A percentile compares a stretch with the other conserved stretches of the same genome.
phyloP scores from a whole-genome alignment of 2,797 vertebrate genomes.

The Enteromius viviparus region DNA sequence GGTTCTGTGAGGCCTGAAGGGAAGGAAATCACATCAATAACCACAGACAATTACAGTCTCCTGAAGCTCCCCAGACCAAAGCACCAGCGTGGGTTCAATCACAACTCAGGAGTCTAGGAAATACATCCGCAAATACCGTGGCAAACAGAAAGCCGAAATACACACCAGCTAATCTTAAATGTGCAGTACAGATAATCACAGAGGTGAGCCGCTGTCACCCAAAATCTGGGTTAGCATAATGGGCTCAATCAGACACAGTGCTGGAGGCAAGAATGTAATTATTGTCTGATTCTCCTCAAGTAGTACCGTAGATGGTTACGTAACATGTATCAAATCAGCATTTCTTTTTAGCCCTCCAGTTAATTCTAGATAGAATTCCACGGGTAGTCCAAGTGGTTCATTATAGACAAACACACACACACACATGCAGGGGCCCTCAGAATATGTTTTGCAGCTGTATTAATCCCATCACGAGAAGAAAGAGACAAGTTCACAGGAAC shows the following conservation, averaged over 20 bases:
- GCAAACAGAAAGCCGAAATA: constrained; percentile 14
- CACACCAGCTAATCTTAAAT: constrained; percentile 38
- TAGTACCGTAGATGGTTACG: constrained; percentile 30
- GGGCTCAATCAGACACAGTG: constrained; percentile 52
- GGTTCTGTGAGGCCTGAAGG: constrained; percentile 2
- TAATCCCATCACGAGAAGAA: background rate
- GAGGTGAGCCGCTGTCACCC: constrained; percentile 49
- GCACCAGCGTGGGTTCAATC: constrained; percentile 27
- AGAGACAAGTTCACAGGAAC: background rate
- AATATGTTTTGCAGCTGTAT: background rate
- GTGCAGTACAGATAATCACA: constrained; percentile 46
- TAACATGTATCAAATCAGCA: constrained; percentile 49
- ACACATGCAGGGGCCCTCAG: background rate
- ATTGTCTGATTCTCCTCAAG: constrained; percentile 54
- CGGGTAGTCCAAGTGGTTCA: background rate
- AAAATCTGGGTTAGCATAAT: constrained; percentile 57
- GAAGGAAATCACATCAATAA: constrained; percentile 28
- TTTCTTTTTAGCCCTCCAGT: constrained; percentile 37
- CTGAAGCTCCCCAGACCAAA: constrained; percentile 15
- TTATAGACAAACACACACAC: background rate
- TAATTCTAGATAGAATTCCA: constrained; percentile 30
- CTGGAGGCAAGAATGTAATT: constrained; percentile 55
- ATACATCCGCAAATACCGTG: constrained; percentile 12
- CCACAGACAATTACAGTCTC: constrained; percentile 12
- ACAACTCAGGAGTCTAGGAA: constrained; percentile 23